Conservation (phyloP, 1,140 invertebrate genomes). For the Cydia pomonella region DNA sequence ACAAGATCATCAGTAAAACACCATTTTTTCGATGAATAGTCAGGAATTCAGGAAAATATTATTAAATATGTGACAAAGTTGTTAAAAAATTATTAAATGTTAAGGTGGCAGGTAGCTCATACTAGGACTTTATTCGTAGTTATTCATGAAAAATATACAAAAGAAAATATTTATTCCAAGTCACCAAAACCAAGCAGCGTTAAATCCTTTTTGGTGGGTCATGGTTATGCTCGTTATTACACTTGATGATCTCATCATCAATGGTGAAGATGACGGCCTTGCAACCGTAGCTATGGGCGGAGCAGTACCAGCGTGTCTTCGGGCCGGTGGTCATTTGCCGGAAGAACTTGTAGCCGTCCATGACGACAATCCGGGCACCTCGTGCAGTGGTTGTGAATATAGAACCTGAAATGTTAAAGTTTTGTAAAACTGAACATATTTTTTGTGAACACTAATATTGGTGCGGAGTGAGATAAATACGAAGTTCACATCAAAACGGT, state of each 20-base stretch:
- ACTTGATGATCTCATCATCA: constrained; percentile 41
- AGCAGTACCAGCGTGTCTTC: constrained; percentile 51
- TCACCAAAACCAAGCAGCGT: neutral
- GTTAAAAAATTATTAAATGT: too few species aligned
- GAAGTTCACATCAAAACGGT: too few species aligned
- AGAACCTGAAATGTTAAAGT: neutral
- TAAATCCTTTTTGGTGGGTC: neutral
- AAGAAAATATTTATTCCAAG: too few species aligned
- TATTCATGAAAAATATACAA: too few species aligned
- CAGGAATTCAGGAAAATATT: too few species aligned
- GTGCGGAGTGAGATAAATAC: too few species aligned
- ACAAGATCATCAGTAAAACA: too few species aligned
- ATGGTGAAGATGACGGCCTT: constrained; percentile 48
- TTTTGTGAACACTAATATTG: neutral
- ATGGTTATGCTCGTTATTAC: constrained; percentile 42
- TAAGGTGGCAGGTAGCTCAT: too few species aligned
- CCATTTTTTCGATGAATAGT: too few species aligned
- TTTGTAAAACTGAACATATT: neutral
- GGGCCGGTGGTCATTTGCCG: constrained; percentile 35
- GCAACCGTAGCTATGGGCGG: constrained; percentile 46
- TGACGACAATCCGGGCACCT: constrained; percentile 43
- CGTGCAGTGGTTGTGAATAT: constrained; percentile 35
- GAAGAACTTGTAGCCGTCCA: constrained; percentile 45
- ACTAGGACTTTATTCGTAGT: too few species aligned
- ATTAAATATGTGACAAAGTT: too few species aligned